Evolutionary conservation across 2,888 invertebrate genomes (phyloP).

Genomic region (Altica lythri): DNA sequence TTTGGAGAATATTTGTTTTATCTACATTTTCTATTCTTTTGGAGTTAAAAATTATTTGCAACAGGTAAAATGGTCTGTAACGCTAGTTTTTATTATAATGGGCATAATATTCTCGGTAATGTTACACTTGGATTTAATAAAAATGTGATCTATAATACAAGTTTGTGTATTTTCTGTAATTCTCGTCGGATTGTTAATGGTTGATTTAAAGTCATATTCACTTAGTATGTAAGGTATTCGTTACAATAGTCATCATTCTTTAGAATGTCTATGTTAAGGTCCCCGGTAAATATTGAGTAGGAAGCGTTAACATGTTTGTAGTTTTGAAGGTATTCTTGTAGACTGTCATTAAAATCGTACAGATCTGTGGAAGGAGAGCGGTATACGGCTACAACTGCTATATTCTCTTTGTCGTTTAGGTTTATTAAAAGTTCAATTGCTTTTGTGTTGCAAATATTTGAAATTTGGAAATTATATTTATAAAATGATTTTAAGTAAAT

Average conservation of each 20-base stretch:
- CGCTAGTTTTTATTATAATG: background rate
- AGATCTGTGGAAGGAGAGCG: slow-evolving; percentile 12
- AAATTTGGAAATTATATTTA: background rate
- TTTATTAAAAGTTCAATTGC: slow-evolving; percentile 6
- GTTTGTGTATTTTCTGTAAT: background rate
- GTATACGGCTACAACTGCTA: slow-evolving; percentile 11
- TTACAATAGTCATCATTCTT: slow-evolving; percentile 2
- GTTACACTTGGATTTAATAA: slow-evolving; percentile 3
- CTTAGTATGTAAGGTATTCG: slow-evolving; percentile 6
- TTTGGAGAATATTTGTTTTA: too few relatives aligned
- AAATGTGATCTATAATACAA: slow-evolving; percentile 4
- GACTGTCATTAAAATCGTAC: background rate
- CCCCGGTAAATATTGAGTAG: slow-evolving; percentile 1
- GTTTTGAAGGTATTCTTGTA: slow-evolving; percentile 6
- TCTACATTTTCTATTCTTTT: too few relatives aligned
- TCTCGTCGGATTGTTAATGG: slow-evolving; percentile 1
- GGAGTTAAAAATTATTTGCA: too few relatives aligned
- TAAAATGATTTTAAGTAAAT: slow-evolving; percentile 9
- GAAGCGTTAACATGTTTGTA: too few relatives aligned
- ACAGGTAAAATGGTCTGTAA: background rate
- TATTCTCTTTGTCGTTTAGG: background rate
- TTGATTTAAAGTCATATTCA: slow-evolving; percentile 2
- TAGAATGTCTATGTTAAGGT: slow-evolving; percentile 6
- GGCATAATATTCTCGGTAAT: too few relatives aligned
- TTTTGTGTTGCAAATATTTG: slow-evolving; percentile 5